Conservation (phyloP, 1,140 invertebrate genomes). For the Brachionus asplanchnoidis region DNA sequence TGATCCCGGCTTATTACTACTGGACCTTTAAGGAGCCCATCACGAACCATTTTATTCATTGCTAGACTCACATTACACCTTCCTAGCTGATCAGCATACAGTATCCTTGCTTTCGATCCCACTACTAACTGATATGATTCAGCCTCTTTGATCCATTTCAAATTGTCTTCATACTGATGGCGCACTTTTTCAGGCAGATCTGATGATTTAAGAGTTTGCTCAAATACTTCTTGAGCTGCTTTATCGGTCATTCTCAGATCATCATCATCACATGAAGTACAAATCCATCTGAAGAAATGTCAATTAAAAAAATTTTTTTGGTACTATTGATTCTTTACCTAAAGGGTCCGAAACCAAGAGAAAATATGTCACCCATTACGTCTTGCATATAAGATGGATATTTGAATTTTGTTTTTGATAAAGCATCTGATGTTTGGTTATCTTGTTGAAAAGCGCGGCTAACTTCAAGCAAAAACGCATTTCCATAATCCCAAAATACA, state of each 20-base stretch:
- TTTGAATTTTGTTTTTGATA: constrained; percentile 57
- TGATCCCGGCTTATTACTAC: constrained; percentile 66
- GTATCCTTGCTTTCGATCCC: constrained; percentile 64
- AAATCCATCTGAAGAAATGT: constrained; percentile 62
- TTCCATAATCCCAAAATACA: constrained; percentile 69
- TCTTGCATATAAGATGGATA: constrained; percentile 70
- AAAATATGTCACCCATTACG: constrained; percentile 71
- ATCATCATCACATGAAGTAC: constrained; percentile 60
- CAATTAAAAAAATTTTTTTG: background rate
- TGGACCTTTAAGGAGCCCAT: constrained; percentile 57
- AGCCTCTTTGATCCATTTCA: constrained; percentile 65
- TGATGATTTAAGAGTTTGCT: constrained; percentile 54
- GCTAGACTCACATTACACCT: constrained; percentile 54
- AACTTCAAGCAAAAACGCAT: constrained; percentile 67
- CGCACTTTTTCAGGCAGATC: constrained; percentile 52
- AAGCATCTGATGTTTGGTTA: background rate
- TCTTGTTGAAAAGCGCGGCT: constrained; percentile 60
- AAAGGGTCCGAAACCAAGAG: constrained; percentile 69
- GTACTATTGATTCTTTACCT: background rate
- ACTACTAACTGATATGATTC: constrained; percentile 64
- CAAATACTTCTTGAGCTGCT: constrained; percentile 61
- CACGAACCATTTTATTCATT: constrained; percentile 30
- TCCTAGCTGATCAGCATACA: constrained; percentile 63
- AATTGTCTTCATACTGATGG: constrained; percentile 64
- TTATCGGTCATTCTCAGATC: constrained; percentile 64